Evolutionary conservation across 1,140 invertebrate species (phyloP), one percentile per base, ranked within the genome.

Genomic region (Nephotettix cincticeps): DNA sequence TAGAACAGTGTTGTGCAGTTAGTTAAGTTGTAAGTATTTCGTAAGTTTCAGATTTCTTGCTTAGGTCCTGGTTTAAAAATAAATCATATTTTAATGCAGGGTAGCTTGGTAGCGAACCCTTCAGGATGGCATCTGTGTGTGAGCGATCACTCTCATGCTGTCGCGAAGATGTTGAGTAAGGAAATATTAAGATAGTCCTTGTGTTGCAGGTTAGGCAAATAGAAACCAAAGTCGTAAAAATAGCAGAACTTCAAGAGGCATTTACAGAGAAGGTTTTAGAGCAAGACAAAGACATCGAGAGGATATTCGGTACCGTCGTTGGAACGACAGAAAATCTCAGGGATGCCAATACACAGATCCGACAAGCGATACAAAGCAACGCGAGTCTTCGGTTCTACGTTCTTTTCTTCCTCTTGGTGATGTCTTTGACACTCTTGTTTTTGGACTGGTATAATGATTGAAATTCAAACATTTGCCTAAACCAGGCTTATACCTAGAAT

Each of bases 241-340:
- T 99, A 73, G 93, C 96, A 63, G 91, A 95, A 80, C 83, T 99
- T n/a, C 97, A 99, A 80, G 92, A 98, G 81, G 90, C 96, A 72
- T 98, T 99, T 77, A 93, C 96, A 4, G 96, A 99, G 81, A 99
- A 99, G 84, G 94, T 99, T n/a, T 67, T 97, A 30, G 89, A 96
- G 79, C 97, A 99, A 85, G 96, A 98, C 77, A 89, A 91, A 77
- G 94, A 98, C 76, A 92, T 99, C 72, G 95, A 98, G 74, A 84
- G 91, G 74, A 91, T 99, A 78, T 87, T 92, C 64, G 92, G 90
- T 58, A 93, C 91, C 29, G 92, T 97, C 0, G 89, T 97, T 29
- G 91, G 92, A 0, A 89, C 95, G 0, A 97, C 96, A 1, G 96
- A 99, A 81, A 99, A 98, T 80, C 91, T 99, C 17, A 92, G 90